Percentiles rank a stretch among this genome's conserved stretches.
These are phyloP conservation scores for Holotrichia oblita DNA, from an alignment of 1,140 invertebrate genomes.

Conservation along the genomic window DNA sequence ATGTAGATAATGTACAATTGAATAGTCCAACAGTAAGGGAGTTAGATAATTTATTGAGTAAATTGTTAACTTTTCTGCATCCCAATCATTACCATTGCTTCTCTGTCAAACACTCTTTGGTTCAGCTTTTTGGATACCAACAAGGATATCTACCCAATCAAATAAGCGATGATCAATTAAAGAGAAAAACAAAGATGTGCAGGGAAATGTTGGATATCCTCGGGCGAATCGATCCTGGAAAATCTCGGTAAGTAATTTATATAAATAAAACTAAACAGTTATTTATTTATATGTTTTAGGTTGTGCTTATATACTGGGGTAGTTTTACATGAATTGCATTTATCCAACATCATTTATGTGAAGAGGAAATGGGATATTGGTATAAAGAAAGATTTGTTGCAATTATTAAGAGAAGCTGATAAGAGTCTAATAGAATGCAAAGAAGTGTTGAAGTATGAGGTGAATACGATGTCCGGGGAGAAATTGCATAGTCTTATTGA, in stretches of 20 bases:
- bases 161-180: slow-evolving; percentile 66
- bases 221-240: slow-evolving; percentile 73
- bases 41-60: slow-evolving; percentile 70
- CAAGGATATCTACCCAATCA: slow-evolving; percentile 66
- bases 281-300: slow-evolving; percentile 59
- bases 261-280: too few species aligned
- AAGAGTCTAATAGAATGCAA: slow-evolving; percentile 61
- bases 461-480: slow-evolving; percentile 63
- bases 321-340: slow-evolving; percentile 72
- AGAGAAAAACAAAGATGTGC: slow-evolving; percentile 74
- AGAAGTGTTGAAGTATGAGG: slow-evolving; percentile 64
- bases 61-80: slow-evolving; percentile 75
- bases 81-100: slow-evolving; percentile 84
- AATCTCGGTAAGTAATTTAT: slow-evolving; percentile 59
- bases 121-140: slow-evolving; percentile 79
- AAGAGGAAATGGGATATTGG: slow-evolving; percentile 64
- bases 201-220: slow-evolving; percentile 72
- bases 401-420: slow-evolving; percentile 60
- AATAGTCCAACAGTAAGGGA: slow-evolving; percentile 67
- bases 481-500: slow-evolving; percentile 62
- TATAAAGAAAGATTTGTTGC: slow-evolving; percentile 56
- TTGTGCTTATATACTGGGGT: slow-evolving; percentile 77
- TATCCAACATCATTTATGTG: slow-evolving; percentile 66
- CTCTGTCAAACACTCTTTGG: slow-evolving; percentile 79
- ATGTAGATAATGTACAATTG: slow-evolving; percentile 74